A percentile compares a stretch with the other conserved stretches of the same genome.
Conservation (phyloP, 2,888 invertebrate genomes). For the Stratiomys singularior region DNA sequence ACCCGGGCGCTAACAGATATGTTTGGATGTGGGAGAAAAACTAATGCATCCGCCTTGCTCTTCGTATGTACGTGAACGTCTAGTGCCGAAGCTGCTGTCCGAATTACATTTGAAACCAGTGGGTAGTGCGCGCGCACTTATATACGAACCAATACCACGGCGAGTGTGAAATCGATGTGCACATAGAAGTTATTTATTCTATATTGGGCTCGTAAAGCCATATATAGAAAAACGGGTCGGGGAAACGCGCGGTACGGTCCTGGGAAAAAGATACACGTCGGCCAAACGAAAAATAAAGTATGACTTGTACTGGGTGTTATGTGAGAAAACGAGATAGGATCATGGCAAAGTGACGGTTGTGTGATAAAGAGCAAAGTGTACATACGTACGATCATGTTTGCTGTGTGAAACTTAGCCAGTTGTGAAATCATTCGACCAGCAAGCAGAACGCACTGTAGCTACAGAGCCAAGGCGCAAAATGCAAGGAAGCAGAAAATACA, state of each 20-base stretch:
- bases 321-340: slow-evolving; percentile 6
- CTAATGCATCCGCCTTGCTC: slow-evolving; percentile 8
- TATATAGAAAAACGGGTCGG: slow-evolving; percentile 24
- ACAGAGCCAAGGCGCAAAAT: neutral
- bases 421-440: slow-evolving; percentile 45
- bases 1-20: too few relatives aligned
- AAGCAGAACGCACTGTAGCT: slow-evolving; percentile 14
- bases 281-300: neutral
- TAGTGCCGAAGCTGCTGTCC: slow-evolving; percentile 7
- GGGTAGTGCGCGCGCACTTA: slow-evolving; percentile 34
- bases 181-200: neutral
- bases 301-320: neutral
- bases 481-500: neutral
- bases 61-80: slow-evolving; percentile 6
- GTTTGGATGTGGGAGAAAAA: neutral
- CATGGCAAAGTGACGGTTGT: neutral
- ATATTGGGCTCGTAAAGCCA: slow-evolving; percentile 10
- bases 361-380: neutral
- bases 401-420: slow-evolving; percentile 32
- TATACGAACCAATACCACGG: slow-evolving; percentile 30
- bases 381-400: neutral
- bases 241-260: slow-evolving; percentile 26
- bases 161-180: neutral
- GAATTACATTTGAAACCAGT: slow-evolving; percentile 25
- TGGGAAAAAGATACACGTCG: slow-evolving; percentile 35